phyloP scores from a whole-genome alignment of 1,140 invertebrate genomes.

The Bombyx mandarina region DNA sequence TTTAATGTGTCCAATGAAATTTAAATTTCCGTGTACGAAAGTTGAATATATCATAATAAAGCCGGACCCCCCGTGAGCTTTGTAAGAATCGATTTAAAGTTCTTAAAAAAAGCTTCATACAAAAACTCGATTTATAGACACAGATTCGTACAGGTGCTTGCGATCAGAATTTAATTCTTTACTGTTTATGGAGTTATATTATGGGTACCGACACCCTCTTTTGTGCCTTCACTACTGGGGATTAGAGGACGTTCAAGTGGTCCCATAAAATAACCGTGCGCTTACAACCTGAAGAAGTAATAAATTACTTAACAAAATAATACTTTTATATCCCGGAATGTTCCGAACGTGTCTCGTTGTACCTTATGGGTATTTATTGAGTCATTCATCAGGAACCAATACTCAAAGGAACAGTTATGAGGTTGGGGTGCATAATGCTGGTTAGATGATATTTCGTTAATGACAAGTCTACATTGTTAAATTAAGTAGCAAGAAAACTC shows the following conservation, averaged over 20 bases:
- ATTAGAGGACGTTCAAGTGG: slow-evolving; percentile 62
- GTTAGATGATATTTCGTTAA: slow-evolving; percentile 19
- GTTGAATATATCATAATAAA: not conserved
- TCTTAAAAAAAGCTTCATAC: not conserved
- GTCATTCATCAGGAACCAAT: slow-evolving; percentile 59
- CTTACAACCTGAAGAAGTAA: slow-evolving; percentile 60
- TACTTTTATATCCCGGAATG: slow-evolving; percentile 61
- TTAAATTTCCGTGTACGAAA: not conserved
- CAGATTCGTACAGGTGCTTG: slow-evolving; percentile 33
- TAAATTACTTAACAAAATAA: slow-evolving; percentile 69
- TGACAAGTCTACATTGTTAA: too few species aligned
- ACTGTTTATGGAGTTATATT: slow-evolving; percentile 48
- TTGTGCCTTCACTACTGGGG: slow-evolving; percentile 49
- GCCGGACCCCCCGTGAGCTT: too few species aligned
- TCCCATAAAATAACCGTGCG: slow-evolving; percentile 57
- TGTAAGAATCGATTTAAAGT: too few species aligned
- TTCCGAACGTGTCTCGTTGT: slow-evolving; percentile 61
- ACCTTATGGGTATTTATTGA: slow-evolving; percentile 65
- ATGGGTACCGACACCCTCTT: slow-evolving; percentile 46
- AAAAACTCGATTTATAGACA: slow-evolving; percentile 41
- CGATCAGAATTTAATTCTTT: slow-evolving; percentile 38
- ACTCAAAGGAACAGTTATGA: slow-evolving; percentile 52
- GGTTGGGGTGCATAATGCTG: slow-evolving; percentile 59
- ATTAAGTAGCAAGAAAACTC: too few species aligned
- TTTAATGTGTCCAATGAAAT: not conserved